Conservation (phyloP, 2,888 invertebrate species). For the Liodrosophila aerea region DNA sequence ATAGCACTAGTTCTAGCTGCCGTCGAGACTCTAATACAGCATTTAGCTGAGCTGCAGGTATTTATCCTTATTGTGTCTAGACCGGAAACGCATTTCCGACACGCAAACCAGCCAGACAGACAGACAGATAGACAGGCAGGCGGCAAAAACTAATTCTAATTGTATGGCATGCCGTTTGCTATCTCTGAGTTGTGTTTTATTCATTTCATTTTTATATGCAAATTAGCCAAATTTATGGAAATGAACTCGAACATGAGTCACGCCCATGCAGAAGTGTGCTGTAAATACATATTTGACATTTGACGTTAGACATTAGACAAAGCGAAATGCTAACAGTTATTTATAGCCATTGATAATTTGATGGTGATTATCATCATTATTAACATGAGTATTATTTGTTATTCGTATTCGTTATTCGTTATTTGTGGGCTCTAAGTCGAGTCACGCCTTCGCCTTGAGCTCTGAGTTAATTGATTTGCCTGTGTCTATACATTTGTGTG, state of each 20-base stretch:
- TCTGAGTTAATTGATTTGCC: slow-evolving; percentile 27
- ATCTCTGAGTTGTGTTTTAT: too few relatives aligned
- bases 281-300: slow-evolving; percentile 30
- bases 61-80: slow-evolving; percentile 59
- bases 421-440: not conserved
- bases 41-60: slow-evolving; percentile 17
- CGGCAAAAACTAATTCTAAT: too few relatives aligned
- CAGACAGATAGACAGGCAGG: too few relatives aligned
- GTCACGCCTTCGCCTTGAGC: slow-evolving; percentile 12
- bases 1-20: slow-evolving; percentile 10
- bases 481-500: not conserved
- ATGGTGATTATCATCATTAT: slow-evolving; percentile 15
- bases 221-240: slow-evolving; percentile 43
- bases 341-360: slow-evolving; percentile 4
- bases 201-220: slow-evolving; percentile 6
- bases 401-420: not conserved
- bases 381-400: slow-evolving; percentile 6
- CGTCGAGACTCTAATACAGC: slow-evolving; percentile 17
- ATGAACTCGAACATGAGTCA: slow-evolving; percentile 40
- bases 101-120: slow-evolving; percentile 51
- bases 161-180: too few relatives aligned
- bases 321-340: not conserved
- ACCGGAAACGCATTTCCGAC: slow-evolving; percentile 65
- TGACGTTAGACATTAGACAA: not conserved
- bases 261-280: slow-evolving; percentile 27